Percentiles rank a stretch among this genome's conserved stretches.
Conservation (phyloP, 2,888 invertebrate genomes). For the Conistra vaccinii region DNA sequence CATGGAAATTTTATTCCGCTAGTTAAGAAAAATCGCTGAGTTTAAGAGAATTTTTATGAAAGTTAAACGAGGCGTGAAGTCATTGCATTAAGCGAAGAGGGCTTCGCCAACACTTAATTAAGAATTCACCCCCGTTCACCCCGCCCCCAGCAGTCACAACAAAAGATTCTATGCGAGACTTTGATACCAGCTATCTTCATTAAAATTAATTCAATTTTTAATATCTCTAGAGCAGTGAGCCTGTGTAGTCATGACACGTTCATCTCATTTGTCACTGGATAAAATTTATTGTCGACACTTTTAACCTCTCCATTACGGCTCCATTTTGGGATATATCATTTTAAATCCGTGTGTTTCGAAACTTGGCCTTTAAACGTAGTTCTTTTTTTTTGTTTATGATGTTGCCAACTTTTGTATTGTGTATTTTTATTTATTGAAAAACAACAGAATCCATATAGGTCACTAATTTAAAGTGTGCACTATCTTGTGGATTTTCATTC, state of each 20-base stretch:
- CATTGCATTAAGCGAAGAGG: conserved; percentile 89
- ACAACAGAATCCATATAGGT: not conserved
- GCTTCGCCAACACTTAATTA: conserved; percentile 90
- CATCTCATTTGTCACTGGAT: conserved; percentile 74
- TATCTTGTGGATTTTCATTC: not conserved
- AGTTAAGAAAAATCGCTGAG: conserved; percentile 88
- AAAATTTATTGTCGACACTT: conserved; percentile 71
- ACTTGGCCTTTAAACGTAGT: conserved; percentile 5
- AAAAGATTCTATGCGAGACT: conserved; percentile 82
- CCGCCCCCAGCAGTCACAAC: conserved; percentile 83
- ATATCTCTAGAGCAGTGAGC: conserved; percentile 71
- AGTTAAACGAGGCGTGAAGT: conserved; percentile 89
- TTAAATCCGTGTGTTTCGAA: conserved; percentile 46
- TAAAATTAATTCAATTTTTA: conserved; percentile 87
- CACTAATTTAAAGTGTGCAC: not conserved
- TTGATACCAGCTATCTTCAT: conserved; percentile 82
- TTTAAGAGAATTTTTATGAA: conserved; percentile 88
- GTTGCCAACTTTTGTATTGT: not conserved
- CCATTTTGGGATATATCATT: conserved; percentile 55
- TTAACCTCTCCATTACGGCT: conserved; percentile 58
- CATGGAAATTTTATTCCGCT: conserved; percentile 81
- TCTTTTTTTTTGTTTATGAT: conserved; percentile 23
- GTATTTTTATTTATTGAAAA: not conserved
- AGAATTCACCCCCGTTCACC: conserved; percentile 84
- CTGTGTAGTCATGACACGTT: conserved; percentile 74